Percentiles rank a stretch among this genome's conserved stretches.
phyloP scores from a whole-genome alignment of 2,888 invertebrate genomes.

The Nemapogon koenigi region DNA sequence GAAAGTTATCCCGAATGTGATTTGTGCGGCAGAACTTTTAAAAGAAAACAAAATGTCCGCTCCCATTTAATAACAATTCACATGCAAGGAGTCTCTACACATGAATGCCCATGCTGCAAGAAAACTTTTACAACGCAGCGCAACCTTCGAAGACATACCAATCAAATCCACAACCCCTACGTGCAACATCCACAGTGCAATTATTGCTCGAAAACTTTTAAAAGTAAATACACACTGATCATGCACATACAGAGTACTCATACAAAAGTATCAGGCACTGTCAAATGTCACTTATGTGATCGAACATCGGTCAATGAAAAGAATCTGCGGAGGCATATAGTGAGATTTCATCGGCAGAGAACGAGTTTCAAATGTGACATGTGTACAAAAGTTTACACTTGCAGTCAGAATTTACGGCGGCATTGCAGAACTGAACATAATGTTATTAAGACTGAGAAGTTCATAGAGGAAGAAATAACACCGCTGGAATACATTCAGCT shows the following conservation, averaged over 20 bases:
- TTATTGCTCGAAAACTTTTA: conserved; percentile 33
- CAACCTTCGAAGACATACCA: conserved; percentile 37
- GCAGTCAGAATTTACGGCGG: conserved; percentile 36
- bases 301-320: conserved; percentile 36
- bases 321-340: conserved; percentile 37
- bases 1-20: conserved; percentile 44
- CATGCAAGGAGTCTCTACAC: conserved; percentile 26
- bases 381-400: conserved; percentile 42
- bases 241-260: conserved; percentile 35
- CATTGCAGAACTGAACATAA: conserved; percentile 24
- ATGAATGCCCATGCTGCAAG: conserved; percentile 29
- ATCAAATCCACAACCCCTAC: conserved; percentile 36
- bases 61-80: conserved; percentile 47
- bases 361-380: conserved; percentile 33
- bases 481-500: no score
- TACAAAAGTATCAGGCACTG: conserved; percentile 17
- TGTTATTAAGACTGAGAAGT: background rate
- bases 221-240: conserved; percentile 30
- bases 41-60: conserved; percentile 42
- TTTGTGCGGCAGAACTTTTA: conserved; percentile 40
- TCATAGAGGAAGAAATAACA: background rate
- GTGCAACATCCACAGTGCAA: conserved; percentile 34
- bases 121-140: conserved; percentile 37
- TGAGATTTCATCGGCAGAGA: conserved; percentile 35
- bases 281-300: conserved; percentile 32